Conservation (phyloP, 2,797 vertebrate genomes). For the Pyrocephalus nanus region DNA sequence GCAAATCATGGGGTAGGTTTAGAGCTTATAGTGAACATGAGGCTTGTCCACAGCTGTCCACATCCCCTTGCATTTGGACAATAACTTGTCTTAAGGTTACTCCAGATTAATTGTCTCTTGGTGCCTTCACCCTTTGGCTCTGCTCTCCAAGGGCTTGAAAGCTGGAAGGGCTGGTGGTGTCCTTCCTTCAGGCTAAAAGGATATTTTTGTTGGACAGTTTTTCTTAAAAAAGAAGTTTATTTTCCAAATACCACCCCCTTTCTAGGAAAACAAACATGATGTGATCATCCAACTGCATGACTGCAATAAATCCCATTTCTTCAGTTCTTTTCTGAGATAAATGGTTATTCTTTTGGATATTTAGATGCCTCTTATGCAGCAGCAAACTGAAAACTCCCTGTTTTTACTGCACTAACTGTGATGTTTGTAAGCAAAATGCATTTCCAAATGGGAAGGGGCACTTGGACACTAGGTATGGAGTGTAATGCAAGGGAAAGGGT, state of each 20-base stretch:
- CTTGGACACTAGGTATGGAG: rapidly evolving
- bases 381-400: not conserved
- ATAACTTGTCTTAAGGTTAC: not conserved
- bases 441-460: not conserved
- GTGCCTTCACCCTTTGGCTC: not conserved
- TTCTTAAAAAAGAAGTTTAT: not conserved
- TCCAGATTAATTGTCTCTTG: rapidly evolving
- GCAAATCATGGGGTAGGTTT: not conserved
- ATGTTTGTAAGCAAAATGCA: not conserved
- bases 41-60: not conserved
- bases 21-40: rapidly evolving
- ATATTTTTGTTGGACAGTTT: slow-evolving; percentile 10
- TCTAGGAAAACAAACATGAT: not conserved
- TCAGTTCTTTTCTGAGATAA: not conserved
- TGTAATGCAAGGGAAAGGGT: not conserved
- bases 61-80: not conserved
- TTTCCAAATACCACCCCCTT: not conserved
- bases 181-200: not conserved
- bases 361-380: not conserved
- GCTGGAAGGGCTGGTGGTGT: not conserved
- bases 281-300: not conserved
- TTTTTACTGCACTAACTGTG: rapidly evolving
- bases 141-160: not conserved
- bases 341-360: not conserved
- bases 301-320: not conserved